A percentile compares a stretch with the other conserved stretches of the same genome.
Conservation (phyloP, 2,113 vertebrate genomes). For the Nothocercus julius region DNA sequence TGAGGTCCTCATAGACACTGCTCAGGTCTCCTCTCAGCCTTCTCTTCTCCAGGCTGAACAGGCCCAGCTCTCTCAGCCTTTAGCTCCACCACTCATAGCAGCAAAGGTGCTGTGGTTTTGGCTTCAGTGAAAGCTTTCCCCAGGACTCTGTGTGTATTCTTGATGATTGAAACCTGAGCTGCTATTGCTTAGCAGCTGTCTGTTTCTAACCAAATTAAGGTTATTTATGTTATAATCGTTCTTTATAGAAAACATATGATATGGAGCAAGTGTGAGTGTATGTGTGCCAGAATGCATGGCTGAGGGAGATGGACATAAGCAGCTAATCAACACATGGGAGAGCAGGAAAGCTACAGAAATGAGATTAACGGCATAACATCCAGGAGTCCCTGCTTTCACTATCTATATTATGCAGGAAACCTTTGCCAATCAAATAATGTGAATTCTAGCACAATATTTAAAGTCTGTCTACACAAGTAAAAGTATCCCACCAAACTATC, state of each 20-base stretch:
- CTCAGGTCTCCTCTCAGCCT: no score
- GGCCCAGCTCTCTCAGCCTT: neutral
- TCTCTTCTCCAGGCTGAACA: no score
- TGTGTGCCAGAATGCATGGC: neutral
- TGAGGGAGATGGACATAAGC: neutral
- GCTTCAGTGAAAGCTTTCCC: neutral
- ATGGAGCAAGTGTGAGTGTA: neutral
- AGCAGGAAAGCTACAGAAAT: neutral
- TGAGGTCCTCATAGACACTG: no score
- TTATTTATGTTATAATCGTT: neutral
- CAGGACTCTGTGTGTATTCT: neutral
- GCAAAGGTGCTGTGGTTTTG: neutral
- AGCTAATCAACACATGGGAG: neutral
- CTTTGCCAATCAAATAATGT: neutral
- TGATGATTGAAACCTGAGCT: neutral
- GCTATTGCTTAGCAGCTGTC: conserved; percentile 26
- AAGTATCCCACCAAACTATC: neutral
- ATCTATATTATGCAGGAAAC: neutral
- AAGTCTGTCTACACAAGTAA: neutral
- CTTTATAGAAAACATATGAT: neutral
- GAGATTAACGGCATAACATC: neutral
- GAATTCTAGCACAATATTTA: neutral
- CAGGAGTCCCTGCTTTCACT: neutral
- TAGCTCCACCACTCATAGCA: neutral
- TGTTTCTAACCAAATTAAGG: conserved; percentile 5